These are phyloP conservation scores for Mimachlamys varia DNA, from an alignment of 2,888 invertebrate species.

Conservation along the genomic window DNA sequence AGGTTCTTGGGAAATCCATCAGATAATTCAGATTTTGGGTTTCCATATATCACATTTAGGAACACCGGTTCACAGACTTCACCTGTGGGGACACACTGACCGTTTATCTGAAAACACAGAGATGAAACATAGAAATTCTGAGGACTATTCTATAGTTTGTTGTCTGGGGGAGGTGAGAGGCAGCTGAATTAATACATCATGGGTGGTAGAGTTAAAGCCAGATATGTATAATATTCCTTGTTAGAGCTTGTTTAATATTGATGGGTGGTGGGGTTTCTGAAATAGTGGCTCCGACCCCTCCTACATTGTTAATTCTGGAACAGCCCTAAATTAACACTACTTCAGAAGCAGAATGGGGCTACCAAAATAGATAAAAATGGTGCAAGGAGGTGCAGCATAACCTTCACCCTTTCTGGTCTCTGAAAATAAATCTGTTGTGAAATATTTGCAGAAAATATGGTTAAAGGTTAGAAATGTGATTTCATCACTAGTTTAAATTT, in stretches of 20 bases:
- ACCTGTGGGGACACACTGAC: constrained; percentile 64
- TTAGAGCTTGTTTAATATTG: background rate
- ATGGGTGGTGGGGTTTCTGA: too few relatives aligned
- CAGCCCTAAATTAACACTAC: background rate
- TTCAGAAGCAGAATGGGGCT: too few relatives aligned
- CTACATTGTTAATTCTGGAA: too few relatives aligned
- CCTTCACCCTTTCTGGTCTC: background rate
- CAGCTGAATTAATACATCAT: too few relatives aligned
- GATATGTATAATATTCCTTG: background rate
- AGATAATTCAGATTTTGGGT: constrained; percentile 57
- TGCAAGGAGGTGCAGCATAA: background rate
- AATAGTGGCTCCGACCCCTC: background rate
- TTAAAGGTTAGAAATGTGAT: too few relatives aligned
- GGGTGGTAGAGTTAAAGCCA: too few relatives aligned
- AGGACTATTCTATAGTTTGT: too few relatives aligned
- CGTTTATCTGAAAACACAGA: constrained; percentile 64
- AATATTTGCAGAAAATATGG: too few relatives aligned
- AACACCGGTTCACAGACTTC: constrained; percentile 71
- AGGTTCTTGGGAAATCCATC: constrained; percentile 72
- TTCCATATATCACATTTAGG: constrained; percentile 68
- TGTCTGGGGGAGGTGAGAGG: too few relatives aligned
- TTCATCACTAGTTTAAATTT: too few relatives aligned
- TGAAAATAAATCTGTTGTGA: background rate
- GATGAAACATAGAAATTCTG: too few relatives aligned
- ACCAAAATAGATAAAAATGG: background rate